phyloP scores from a whole-genome alignment of 2,888 invertebrate species.

The Drosophila limbata region DNA sequence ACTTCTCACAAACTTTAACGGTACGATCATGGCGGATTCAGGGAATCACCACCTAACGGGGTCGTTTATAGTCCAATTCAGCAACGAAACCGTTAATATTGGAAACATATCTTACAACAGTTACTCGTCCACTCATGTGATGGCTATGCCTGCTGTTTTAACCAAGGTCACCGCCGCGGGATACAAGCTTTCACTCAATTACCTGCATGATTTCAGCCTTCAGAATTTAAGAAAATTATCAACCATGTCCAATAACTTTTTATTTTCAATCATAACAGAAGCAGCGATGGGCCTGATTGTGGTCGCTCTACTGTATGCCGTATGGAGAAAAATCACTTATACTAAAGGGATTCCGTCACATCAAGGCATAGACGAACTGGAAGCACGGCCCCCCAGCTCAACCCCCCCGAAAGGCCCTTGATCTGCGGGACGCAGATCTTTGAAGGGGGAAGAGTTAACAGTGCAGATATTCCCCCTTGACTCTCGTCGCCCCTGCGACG shows the following conservation, averaged over 20 bases:
- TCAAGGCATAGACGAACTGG: no score
- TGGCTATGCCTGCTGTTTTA: not conserved
- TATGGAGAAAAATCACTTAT: no score
- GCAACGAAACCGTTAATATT: not conserved
- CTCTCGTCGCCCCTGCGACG: no score
- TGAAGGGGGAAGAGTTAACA: no score
- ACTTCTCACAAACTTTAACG: slow-evolving; percentile 1
- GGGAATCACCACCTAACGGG: not conserved
- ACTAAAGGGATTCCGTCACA: no score
- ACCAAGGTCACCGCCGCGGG: not conserved
- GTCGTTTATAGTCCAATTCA: not conserved
- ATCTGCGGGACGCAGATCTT: no score
- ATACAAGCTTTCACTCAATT: slow-evolving; percentile 1
- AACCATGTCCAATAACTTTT: not conserved
- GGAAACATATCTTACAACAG: not conserved
- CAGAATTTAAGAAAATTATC: not conserved
- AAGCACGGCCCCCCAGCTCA: no score
- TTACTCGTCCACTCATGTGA: not conserved
- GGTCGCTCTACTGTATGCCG: no score
- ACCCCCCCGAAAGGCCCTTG: no score
- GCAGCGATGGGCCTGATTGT: no score
- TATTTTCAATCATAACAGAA: not conserved
- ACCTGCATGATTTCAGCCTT: not conserved
- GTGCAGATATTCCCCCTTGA: no score
- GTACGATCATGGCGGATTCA: slow-evolving; percentile 1